Evolutionary conservation across 2,888 invertebrate species (phyloP).

Genomic region (Dynastes hyllus): DNA sequence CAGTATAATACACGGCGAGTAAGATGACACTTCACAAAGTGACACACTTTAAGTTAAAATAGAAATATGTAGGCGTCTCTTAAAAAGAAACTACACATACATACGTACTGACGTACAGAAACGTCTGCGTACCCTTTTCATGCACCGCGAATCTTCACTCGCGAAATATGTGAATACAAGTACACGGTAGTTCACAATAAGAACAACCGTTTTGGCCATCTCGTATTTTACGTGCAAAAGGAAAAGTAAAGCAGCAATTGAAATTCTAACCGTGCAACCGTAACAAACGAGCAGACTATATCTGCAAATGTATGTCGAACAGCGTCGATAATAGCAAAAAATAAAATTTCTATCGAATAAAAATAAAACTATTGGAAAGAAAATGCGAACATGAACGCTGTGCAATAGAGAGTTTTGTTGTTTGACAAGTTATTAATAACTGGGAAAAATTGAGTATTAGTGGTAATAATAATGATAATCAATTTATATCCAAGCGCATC

Average conservation of each 20-base stretch:
- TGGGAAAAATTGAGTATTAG: no score
- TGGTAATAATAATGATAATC: no score
- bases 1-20: background rate
- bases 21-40: constrained; percentile 23
- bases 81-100: constrained; percentile 8
- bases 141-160: background rate
- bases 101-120: background rate
- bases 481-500: no score
- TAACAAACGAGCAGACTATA: constrained; percentile 3
- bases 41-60: constrained; percentile 37
- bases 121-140: background rate
- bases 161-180: background rate
- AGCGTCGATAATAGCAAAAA: background rate
- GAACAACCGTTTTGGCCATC: background rate
- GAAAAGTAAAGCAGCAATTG: constrained; percentile 13
- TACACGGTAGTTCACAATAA: background rate
- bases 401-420: no score
- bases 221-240: background rate
- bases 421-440: no score
- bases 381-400: background rate
- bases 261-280: constrained; percentile 14
- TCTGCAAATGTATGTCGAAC: constrained; percentile 9
- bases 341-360: background rate
- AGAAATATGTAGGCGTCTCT: constrained; percentile 22
- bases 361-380: background rate